Conservation (phyloP, 2,113 vertebrate genomes). For the Nycticebus coucang region DNA sequence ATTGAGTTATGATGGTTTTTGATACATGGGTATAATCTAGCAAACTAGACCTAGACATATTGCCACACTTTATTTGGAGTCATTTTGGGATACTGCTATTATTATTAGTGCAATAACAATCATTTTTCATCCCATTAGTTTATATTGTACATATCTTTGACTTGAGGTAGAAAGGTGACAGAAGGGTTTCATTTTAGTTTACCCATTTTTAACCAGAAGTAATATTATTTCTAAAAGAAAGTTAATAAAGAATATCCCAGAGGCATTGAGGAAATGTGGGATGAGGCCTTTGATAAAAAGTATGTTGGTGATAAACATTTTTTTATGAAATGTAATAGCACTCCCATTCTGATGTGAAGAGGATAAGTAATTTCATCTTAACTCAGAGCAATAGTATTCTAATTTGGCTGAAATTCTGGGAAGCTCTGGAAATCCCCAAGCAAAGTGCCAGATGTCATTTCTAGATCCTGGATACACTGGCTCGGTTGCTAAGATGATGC, state of each 20-base stretch:
- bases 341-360: not conserved
- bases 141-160: constrained; percentile 21
- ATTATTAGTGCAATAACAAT: not conserved
- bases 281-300: not conserved
- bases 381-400: constrained; percentile 35
- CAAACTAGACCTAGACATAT: constrained; percentile 7
- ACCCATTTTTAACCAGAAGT: constrained; percentile 19
- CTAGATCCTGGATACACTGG: constrained; percentile 61
- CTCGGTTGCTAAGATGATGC: constrained; percentile 68
- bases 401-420: constrained; percentile 65
- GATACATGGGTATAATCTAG: not conserved
- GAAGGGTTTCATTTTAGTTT: constrained; percentile 19
- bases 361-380: constrained; percentile 1
- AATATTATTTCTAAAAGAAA: constrained; percentile 39
- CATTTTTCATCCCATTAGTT: constrained; percentile 22
- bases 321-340: constrained; percentile 46
- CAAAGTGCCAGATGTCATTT: constrained; percentile 62
- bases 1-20: not conserved
- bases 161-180: not conserved
- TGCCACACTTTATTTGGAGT: not conserved
- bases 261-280: not conserved
- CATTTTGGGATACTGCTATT: not conserved
- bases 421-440: constrained; percentile 67
- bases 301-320: constrained; percentile 48
- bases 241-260: not conserved